Base-by-base conservation (phyloP, 2,113 vertebrate species). In the Tichodroma muraria region DNA sequence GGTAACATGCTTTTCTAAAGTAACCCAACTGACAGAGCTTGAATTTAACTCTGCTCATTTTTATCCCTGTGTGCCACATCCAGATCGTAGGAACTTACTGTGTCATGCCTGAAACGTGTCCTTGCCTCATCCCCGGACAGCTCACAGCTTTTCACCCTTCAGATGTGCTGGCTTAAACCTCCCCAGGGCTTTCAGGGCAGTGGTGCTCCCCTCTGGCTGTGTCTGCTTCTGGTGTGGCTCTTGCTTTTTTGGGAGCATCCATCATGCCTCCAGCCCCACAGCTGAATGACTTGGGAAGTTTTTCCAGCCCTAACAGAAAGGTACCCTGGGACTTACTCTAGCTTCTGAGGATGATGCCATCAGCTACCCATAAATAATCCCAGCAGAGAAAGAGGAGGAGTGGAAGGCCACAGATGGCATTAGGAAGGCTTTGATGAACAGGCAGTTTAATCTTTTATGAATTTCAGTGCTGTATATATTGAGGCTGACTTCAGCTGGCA, bases 391-490 rank as follows among this genome's bases (percentile, higher is more conserved):
- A 96, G 86, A 91, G 93, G 95, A 96, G 95, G 95, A 85, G 91
- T 97, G 90, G 82, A 94, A 95, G 93, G 85, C 92, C 94, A 94
- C 88, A 96, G 93, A 94, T 94, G 95, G 95, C 87, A 94, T 94
- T 92, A 86, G 82, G 40, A 79, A 94, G 94, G 92, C 94, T 95
- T 94, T 97, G 96, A 96, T 94, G 90, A 96, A 95, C 95, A 96
- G 96, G 76, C 94, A 77, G 85, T 94, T 94, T 97, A 97, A 95
- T 95, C 91, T 89, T 95, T 93, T 73, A 28, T 91, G 82, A 82
- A 86, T 93, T 95, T 94, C 83, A 85, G 69, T 5, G 27, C 94
- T 88, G 88, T 96, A 96, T 96, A 96, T 95, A 96, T 94, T 94
- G 88, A 93, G 94, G 82, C 68, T 95, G 93, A 93, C 91, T 87